Percentiles rank a stretch among this genome's conserved stretches.
These are phyloP conservation scores for Sebastes vulpes DNA, from an alignment of 2,797 vertebrate genomes.

Conservation along the genomic window DNA sequence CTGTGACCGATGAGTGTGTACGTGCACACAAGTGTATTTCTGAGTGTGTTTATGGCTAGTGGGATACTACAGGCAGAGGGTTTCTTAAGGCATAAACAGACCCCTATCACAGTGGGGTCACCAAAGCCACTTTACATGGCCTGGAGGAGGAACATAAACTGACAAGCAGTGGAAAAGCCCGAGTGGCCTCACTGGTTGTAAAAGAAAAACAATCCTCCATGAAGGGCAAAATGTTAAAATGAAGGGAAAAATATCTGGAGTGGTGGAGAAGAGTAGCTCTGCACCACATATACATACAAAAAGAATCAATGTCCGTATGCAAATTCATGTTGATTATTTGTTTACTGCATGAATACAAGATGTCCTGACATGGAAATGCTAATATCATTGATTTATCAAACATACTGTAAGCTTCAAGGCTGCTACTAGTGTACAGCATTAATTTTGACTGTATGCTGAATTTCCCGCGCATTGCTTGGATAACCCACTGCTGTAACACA, in stretches of 20 bases:
- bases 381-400: not conserved
- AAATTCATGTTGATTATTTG: not conserved
- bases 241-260: not conserved
- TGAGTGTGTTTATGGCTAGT: constrained; percentile 26
- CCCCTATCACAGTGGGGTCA: constrained; percentile 47
- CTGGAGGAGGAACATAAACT: constrained; percentile 47
- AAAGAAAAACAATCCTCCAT: constrained; percentile 15
- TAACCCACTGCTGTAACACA: too few species aligned
- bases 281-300: not conserved
- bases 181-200: constrained; percentile 43
- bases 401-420: too few species aligned
- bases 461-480: too few species aligned
- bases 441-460: not conserved
- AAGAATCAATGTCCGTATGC: not conserved
- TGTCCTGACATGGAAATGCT: not conserved
- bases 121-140: constrained; percentile 53
- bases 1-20: constrained; percentile 22
- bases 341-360: not conserved
- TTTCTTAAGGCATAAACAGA: constrained; percentile 42
- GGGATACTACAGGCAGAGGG: constrained; percentile 17
- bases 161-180: constrained; percentile 28
- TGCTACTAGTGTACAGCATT: not conserved
- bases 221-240: constrained; percentile 15
- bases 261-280: not conserved
- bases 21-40: not conserved